phyloP scores from a whole-genome alignment of 2,797 vertebrate genomes.

The Coccyzus lansbergi region DNA sequence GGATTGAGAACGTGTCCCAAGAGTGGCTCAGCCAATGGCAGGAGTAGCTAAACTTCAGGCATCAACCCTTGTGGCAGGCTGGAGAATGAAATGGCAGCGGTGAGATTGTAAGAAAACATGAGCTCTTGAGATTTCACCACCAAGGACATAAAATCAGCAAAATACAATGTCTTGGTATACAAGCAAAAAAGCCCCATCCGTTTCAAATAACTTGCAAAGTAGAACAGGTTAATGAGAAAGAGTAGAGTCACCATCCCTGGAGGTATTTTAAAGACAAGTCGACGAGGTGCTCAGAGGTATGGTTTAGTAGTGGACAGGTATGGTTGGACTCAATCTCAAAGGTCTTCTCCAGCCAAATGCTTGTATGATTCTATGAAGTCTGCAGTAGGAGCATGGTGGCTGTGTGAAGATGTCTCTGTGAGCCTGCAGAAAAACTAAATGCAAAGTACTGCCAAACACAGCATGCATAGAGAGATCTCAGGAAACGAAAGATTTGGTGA shows the following conservation, averaged over 20 bases:
- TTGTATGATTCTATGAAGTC: not conserved
- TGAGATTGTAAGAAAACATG: not conserved
- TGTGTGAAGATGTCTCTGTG: not conserved
- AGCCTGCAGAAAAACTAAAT: not conserved
- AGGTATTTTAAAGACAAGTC: too few species aligned
- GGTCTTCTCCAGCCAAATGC: too few species aligned
- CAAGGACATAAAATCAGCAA: not conserved
- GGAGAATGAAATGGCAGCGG: not conserved
- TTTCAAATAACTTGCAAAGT: not conserved
- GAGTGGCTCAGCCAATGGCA: not conserved
- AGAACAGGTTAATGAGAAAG: not conserved
- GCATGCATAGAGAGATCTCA: not conserved
- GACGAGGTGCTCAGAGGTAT: too few species aligned
- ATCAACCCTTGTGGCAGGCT: not conserved
- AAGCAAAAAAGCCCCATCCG: not conserved
- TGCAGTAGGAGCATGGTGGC: not conserved
- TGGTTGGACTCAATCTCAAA: too few species aligned
- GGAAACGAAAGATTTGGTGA: not conserved
- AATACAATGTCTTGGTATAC: not conserved
- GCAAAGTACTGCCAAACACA: not conserved
- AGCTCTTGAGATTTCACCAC: not conserved
- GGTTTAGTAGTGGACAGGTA: too few species aligned
- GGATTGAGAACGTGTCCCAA: not conserved
- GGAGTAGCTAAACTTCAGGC: not conserved
- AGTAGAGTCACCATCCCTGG: not conserved